Conservation (phyloP, 2,888 invertebrate species). For the Nipponacmea schrenckii region DNA sequence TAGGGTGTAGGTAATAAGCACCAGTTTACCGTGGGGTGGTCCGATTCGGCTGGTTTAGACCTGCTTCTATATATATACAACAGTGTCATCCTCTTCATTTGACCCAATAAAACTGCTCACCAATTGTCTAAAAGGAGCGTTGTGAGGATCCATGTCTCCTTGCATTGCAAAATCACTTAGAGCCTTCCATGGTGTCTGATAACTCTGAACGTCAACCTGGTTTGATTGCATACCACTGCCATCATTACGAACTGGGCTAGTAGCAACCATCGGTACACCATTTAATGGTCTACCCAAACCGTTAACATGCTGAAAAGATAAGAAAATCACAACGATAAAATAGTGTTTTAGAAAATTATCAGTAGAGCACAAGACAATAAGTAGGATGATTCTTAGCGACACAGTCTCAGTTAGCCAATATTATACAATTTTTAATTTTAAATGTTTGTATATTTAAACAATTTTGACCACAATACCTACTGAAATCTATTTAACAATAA, state of each 20-base stretch:
- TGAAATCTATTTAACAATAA: too few species aligned
- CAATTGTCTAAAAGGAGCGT: slow-evolving; percentile 94
- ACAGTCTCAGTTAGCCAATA: too few species aligned
- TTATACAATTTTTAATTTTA: too few species aligned
- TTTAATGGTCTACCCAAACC: slow-evolving; percentile 85
- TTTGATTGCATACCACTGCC: slow-evolving; percentile 68
- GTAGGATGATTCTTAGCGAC: too few species aligned
- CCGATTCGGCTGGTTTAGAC: slow-evolving; percentile 35
- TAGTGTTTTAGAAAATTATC: too few species aligned
- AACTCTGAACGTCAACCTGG: slow-evolving; percentile 89
- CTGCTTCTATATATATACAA: slow-evolving; percentile 62
- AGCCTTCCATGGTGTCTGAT: slow-evolving; percentile 95
- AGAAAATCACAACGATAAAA: too few species aligned
- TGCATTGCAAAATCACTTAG: slow-evolving; percentile 94
- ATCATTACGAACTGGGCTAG: slow-evolving; percentile 76
- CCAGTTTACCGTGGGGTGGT: slow-evolving; percentile 21
- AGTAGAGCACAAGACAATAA: too few species aligned
- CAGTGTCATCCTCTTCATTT: slow-evolving; percentile 61
- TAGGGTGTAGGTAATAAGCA: background rate
- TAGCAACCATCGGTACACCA: slow-evolving; percentile 97
- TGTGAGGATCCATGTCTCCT: slow-evolving; percentile 86
- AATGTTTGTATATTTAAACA: too few species aligned
- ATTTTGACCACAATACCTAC: too few species aligned
- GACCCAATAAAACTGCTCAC: slow-evolving; percentile 75
- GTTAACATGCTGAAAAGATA: slow-evolving; percentile 79